Conservation (phyloP, 2,113 vertebrate genomes). For the Stomatorhinus ivindoensis region DNA sequence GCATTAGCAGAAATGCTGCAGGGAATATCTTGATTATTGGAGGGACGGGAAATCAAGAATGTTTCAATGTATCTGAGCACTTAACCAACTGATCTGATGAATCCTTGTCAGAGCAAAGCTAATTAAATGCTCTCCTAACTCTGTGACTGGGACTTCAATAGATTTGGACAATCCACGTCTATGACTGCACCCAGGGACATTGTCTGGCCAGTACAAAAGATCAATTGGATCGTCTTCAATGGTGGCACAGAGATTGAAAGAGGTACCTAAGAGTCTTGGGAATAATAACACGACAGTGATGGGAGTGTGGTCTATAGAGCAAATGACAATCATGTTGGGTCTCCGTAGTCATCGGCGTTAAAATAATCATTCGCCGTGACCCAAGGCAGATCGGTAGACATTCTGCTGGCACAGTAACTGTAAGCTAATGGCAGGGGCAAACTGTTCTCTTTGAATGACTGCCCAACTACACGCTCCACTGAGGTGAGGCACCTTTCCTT, state of each 20-base stretch:
- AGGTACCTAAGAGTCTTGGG: background rate
- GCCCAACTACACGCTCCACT: background rate
- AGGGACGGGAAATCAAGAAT: background rate
- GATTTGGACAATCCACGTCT: background rate
- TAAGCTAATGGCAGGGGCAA: background rate
- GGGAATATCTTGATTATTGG: constrained; percentile 2
- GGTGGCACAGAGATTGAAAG: background rate
- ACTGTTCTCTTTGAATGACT: background rate
- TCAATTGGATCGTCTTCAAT: background rate
- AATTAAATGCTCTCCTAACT: background rate
- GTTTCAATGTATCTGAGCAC: constrained; percentile 1
- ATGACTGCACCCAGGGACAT: background rate
- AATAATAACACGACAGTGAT: background rate
- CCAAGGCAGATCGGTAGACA: background rate
- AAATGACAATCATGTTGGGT: background rate
- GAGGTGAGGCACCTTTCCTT: background rate
- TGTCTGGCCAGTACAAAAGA: background rate
- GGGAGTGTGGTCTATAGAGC: background rate
- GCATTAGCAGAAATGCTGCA: background rate
- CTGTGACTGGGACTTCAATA: background rate
- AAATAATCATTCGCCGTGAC: background rate
- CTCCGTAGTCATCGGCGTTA: background rate
- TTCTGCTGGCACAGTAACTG: background rate
- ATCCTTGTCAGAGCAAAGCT: background rate
- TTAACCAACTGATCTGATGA: background rate